phyloP scores from a whole-genome alignment of 53 echinoderm and acorn worm genomes.

The Crossaster papposus region DNA sequence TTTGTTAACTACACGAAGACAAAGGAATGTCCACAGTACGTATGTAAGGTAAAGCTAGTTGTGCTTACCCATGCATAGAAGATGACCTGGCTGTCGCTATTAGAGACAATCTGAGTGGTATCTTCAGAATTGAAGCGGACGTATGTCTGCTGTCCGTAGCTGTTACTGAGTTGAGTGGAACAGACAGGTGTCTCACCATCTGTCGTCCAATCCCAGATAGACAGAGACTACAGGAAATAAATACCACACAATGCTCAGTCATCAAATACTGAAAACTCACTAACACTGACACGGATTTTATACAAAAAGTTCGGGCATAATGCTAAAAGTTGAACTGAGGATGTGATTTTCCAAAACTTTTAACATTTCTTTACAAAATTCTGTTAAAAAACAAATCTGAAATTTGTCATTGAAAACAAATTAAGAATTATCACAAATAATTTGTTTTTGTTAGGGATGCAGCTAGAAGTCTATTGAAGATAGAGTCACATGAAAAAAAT shows the following conservation, averaged over 20 bases:
- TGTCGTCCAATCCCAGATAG: constrained; percentile 98
- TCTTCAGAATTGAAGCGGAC: constrained; percentile 95
- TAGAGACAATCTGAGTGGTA: constrained; percentile 86
- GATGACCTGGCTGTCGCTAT: constrained; percentile 92
- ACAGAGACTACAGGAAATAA: constrained; percentile 62
- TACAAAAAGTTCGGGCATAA: too few relatives aligned
- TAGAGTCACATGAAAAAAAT: background rate
- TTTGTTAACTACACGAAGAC: too few relatives aligned
- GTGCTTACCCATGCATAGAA: constrained; percentile 96
- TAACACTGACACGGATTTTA: background rate
- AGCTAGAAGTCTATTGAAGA: background rate
- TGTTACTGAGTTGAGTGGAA: constrained; percentile 64
- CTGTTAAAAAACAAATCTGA: too few relatives aligned
- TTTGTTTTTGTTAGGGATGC: background rate
- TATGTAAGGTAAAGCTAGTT: background rate
- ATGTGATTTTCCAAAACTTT: background rate
- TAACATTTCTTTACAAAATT: background rate
- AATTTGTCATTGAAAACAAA: background rate
- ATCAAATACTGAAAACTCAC: background rate
- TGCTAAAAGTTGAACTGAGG: too few relatives aligned
- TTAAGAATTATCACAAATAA: too few relatives aligned
- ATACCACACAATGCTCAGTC: background rate
- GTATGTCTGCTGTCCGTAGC: constrained; percentile 84
- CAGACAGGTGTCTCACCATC: constrained; percentile 83
- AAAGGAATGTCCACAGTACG: too few relatives aligned